Conservation (phyloP, 2,113 vertebrate species). For the Oriolus oriolus region DNA sequence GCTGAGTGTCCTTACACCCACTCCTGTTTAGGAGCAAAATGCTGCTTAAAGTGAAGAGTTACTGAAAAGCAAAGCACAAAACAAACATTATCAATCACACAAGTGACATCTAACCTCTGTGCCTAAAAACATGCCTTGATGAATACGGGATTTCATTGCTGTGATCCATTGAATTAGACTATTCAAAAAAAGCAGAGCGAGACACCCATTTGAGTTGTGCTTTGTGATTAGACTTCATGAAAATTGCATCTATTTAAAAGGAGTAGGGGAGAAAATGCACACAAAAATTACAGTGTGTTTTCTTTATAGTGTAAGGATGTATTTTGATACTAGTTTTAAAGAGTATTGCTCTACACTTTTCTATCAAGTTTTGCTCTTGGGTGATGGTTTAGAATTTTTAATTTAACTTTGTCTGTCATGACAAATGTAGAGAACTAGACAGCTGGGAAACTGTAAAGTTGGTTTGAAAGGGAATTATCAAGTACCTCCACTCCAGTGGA, state of each 20-base stretch:
- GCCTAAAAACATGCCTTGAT: slow-evolving; percentile 50
- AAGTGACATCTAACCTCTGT: slow-evolving; percentile 63
- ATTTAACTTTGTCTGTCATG: slow-evolving; percentile 27
- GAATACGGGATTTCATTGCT: slow-evolving; percentile 24
- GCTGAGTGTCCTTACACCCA: slow-evolving; percentile 66
- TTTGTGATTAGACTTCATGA: slow-evolving; percentile 38
- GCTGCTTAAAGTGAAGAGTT: slow-evolving; percentile 68
- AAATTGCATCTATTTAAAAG: slow-evolving; percentile 40
- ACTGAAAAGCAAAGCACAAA: slow-evolving; percentile 56
- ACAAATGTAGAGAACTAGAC: background rate
- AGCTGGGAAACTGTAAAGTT: background rate
- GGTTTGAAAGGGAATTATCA: background rate
- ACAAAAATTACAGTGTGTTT: background rate
- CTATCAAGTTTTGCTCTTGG: slow-evolving; percentile 9
- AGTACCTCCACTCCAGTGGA: background rate
- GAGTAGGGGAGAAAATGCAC: background rate
- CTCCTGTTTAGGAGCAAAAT: slow-evolving; percentile 57
- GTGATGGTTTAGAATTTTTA: slow-evolving; percentile 39
- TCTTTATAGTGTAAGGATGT: background rate
- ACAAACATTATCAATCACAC: slow-evolving; percentile 67
- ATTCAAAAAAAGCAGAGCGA: background rate
- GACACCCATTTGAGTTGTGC: slow-evolving; percentile 20
- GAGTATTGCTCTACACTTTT: background rate
- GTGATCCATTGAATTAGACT: slow-evolving; percentile 48
- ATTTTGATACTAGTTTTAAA: slow-evolving; percentile 20